A percentile compares a stretch with the other conserved stretches of the same genome.
phyloP scores from a whole-genome alignment of 2,888 invertebrate species.

The Spatulosminthurus flaviceps region DNA sequence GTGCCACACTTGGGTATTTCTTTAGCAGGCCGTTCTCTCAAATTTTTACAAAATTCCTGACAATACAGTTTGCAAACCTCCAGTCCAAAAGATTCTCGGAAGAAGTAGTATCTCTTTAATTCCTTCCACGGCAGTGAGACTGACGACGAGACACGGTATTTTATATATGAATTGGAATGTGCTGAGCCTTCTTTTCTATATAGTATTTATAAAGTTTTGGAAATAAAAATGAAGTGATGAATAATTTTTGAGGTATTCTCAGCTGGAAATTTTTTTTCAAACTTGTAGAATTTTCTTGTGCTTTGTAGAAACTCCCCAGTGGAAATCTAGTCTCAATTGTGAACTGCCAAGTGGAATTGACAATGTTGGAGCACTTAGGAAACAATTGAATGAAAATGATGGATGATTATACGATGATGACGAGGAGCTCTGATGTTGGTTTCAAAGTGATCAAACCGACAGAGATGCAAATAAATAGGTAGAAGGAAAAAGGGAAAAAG shows the following conservation, averaged over 20 bases:
- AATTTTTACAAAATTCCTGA: no score
- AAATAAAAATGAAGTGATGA: neutral
- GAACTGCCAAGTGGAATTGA: constrained; percentile 18
- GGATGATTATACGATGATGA: constrained; percentile 26
- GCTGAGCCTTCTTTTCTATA: no score
- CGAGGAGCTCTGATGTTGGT: constrained; percentile 36
- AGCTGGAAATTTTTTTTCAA: no score
- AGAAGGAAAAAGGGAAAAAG: constrained; percentile 37
- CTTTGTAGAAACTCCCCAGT: neutral
- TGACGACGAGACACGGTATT: no score
- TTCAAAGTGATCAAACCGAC: constrained; percentile 44
- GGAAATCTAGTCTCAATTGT: neutral
- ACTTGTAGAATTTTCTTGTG: neutral
- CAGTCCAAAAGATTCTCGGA: no score
- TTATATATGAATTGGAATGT: neutral
- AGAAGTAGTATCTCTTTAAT: no score
- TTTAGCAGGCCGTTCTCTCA: neutral
- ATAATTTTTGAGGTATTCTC: no score
- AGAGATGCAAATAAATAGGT: constrained; percentile 37
- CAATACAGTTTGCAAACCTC: no score
- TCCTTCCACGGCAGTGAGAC: no score
- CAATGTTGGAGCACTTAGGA: constrained; percentile 23
- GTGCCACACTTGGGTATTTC: neutral
- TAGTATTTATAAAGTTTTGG: neutral
- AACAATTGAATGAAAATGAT: constrained; percentile 30